Evolutionary conservation across 2,888 invertebrate species (phyloP).

Genomic region (Bedellia somnulentella): DNA sequence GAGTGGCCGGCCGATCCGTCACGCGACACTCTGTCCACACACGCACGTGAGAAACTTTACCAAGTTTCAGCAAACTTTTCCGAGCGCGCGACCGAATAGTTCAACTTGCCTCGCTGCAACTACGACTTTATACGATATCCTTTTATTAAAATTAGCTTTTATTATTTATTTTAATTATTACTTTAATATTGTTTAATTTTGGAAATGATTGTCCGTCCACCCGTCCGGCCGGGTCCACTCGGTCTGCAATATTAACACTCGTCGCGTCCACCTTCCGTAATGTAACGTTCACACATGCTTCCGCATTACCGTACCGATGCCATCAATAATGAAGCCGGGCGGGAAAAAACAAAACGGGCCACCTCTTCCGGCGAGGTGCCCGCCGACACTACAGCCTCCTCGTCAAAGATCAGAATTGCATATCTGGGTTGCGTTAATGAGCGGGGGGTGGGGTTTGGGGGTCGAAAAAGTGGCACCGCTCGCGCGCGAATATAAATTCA

Average conservation of each 20-base stretch:
- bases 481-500: conserved; percentile 74
- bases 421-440: conserved; percentile 68
- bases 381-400: conserved; percentile 62
- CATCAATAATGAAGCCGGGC: conserved; percentile 63
- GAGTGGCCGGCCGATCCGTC: no score
- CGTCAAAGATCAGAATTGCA: conserved; percentile 69
- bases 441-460: conserved; percentile 49
- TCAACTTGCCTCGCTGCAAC: conserved; percentile 10
- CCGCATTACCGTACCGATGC: conserved; percentile 61
- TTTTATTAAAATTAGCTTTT: neutral
- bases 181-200: no score
- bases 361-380: conserved; percentile 56
- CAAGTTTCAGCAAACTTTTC: conserved; percentile 37
- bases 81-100: conserved; percentile 29
- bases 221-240: conserved; percentile 56
- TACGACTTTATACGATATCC: no score
- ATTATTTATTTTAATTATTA: neutral
- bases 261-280: conserved; percentile 60
- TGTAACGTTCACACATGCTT: conserved; percentile 62
- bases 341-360: conserved; percentile 59
- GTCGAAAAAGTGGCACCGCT: conserved; percentile 63
- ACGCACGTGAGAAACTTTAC: conserved; percentile 45
- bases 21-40: conserved; percentile 20
- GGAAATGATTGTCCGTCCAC: conserved; percentile 33
- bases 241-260: conserved; percentile 60